Evolutionary conservation across 2,113 vertebrate species (phyloP).

Genomic region (Notiomystis cincta): DNA sequence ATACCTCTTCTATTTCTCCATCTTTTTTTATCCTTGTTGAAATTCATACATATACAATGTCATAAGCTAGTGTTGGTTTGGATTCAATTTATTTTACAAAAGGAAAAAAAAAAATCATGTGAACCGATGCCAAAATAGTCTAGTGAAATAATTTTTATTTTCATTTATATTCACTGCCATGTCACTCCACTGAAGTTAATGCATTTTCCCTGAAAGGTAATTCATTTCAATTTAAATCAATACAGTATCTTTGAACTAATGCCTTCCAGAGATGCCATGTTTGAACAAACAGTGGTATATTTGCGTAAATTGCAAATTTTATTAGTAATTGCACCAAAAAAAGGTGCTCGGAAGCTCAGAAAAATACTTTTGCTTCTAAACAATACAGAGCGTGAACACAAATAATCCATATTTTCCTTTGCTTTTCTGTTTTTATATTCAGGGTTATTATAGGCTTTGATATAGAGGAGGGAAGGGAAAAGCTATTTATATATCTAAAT

Average conservation of each 20-base stretch:
- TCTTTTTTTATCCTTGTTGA: slow-evolving; percentile 16
- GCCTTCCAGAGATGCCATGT: background rate
- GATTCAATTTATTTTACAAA: slow-evolving; percentile 48
- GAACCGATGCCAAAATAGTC: slow-evolving; percentile 24
- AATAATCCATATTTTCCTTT: background rate
- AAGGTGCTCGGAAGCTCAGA: background rate
- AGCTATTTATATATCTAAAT: background rate
- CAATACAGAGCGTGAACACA: background rate
- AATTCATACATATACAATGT: slow-evolving; percentile 49
- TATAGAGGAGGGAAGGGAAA: background rate
- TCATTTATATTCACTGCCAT: slow-evolving; percentile 50
- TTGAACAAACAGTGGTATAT: background rate
- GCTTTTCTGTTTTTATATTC: background rate
- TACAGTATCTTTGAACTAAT: slow-evolving; percentile 24
- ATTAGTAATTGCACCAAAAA: background rate
- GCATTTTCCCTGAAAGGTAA: slow-evolving; percentile 53
- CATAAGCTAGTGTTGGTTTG: slow-evolving; percentile 7
- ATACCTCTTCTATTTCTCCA: slow-evolving; percentile 21
- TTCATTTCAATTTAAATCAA: slow-evolving; percentile 65
- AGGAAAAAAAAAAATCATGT: background rate
- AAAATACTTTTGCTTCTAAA: background rate
- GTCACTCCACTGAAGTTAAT: slow-evolving; percentile 48
- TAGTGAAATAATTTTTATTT: slow-evolving; percentile 14
- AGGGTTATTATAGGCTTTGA: background rate
- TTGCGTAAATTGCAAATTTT: slow-evolving; percentile 7